Percentiles rank a stretch among this genome's conserved stretches.
Conservation (phyloP, 37 sponge, comb jelly and placozoan species). For the Lycopodina hypogea region DNA sequence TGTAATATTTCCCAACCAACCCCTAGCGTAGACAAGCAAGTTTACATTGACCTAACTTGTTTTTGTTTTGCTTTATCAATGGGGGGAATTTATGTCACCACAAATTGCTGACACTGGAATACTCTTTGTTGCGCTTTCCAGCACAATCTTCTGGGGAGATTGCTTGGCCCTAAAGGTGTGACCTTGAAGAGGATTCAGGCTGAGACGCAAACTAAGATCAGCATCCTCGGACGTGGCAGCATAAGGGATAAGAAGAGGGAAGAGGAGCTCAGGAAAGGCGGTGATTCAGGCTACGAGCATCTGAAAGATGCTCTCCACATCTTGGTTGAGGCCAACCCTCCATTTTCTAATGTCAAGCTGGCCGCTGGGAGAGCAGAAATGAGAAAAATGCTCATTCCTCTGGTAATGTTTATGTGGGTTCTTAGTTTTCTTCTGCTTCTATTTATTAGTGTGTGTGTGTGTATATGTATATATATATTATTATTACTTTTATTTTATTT, state of each 20-base stretch:
- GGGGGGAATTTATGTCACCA: too few species aligned
- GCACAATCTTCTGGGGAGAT: constrained; percentile 91
- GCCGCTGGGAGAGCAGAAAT: constrained; percentile 92
- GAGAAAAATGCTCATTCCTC: constrained; percentile 89
- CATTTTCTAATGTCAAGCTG: constrained; percentile 62
- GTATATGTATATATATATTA: too few species aligned
- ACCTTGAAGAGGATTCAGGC: constrained; percentile 92
- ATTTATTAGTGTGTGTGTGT: too few species aligned
- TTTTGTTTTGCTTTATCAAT: too few species aligned
- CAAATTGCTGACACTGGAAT: too few species aligned
- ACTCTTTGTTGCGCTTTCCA: background rate
- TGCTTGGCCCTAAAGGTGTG: constrained; percentile 91
- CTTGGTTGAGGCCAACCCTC: constrained; percentile 78
- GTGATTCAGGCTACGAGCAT: constrained; percentile 73
- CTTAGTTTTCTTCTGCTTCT: too few species aligned
- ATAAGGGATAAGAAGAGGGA: constrained; percentile 87
- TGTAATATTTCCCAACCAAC: too few species aligned
- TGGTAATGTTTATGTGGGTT: too few species aligned
- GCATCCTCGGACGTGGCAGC: constrained; percentile 88
- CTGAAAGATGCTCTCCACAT: constrained; percentile 85
- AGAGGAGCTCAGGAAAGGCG: constrained; percentile 79
- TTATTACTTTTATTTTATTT: too few species aligned
- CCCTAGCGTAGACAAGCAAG: too few species aligned
- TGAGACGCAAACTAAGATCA: constrained; percentile 89
- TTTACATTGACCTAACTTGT: too few species aligned